These are phyloP conservation scores for Mus spretus DNA, from an alignment of 2,797 vertebrate genomes.

Conservation along the genomic window DNA sequence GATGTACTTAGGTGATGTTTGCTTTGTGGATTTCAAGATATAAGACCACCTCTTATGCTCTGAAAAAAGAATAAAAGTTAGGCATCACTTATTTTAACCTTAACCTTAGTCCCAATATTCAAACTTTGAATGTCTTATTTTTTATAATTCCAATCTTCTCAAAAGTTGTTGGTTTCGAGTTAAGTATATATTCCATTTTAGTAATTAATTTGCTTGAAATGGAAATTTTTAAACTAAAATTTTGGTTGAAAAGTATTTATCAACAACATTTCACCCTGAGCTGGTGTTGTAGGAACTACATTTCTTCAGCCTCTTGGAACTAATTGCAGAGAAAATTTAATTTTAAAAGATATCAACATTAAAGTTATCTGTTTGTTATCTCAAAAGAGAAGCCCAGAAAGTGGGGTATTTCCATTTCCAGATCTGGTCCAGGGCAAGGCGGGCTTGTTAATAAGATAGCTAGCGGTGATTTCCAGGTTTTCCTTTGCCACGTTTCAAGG, in stretches of 20 bases:
- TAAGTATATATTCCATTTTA: background rate
- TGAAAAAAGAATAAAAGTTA: slow-evolving; percentile 7
- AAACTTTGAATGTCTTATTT: background rate
- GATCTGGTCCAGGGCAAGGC: background rate
- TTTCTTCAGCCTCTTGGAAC: background rate
- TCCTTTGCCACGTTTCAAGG: background rate
- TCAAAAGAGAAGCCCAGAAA: slow-evolving; percentile 16
- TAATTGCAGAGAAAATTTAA: slow-evolving; percentile 21
- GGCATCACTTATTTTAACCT: background rate
- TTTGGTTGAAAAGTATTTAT: slow-evolving; percentile 30
- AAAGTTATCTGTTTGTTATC: background rate
- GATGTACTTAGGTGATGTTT: slow-evolving; percentile 1
- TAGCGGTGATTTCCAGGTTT: slow-evolving; percentile 16
- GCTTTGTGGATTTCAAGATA: slow-evolving; percentile 23
- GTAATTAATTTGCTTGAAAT: slow-evolving; percentile 33
- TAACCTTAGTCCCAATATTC: background rate
- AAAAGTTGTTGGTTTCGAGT: background rate
- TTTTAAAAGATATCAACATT: background rate
- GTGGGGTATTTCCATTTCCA: slow-evolving; percentile 7
- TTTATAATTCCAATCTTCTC: background rate
- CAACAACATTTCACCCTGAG: slow-evolving; percentile 10
- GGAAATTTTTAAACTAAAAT: background rate
- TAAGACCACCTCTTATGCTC: background rate
- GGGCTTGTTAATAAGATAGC: background rate
- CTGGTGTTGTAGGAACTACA: background rate